Evolutionary conservation across 35 echinoderm and acorn worm species (phyloP).

Genomic region (Heliocidaris tuberculata): DNA sequence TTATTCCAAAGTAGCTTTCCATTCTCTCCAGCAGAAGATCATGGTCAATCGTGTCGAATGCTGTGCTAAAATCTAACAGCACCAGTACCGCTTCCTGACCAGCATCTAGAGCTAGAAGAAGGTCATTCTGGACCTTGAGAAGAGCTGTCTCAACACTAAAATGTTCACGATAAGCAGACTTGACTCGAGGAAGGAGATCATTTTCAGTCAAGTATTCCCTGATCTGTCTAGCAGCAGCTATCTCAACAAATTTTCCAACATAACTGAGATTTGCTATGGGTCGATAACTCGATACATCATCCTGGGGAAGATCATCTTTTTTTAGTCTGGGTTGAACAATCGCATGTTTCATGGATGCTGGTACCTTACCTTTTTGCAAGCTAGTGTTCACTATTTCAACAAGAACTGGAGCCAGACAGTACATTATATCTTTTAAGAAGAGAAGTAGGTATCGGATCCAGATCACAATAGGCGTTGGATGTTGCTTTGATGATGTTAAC

Average conservation of each 20-base stretch:
- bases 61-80: constrained; percentile 52
- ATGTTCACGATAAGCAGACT: constrained; percentile 23
- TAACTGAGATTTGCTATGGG: constrained; percentile 13
- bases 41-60: constrained; percentile 67
- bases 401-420: not conserved
- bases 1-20: constrained; percentile 42
- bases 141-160: constrained; percentile 47
- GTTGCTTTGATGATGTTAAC: constrained; percentile 8
- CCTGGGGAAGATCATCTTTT: not conserved
- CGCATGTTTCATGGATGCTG: constrained; percentile 4
- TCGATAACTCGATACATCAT: not conserved
- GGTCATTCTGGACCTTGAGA: no score
- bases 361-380: not conserved
- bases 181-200: not conserved
- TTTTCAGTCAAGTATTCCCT: not conserved
- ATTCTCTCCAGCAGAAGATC: constrained; percentile 45
- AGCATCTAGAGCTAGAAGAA: not conserved
- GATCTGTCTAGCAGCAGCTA: not conserved
- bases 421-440: constrained; percentile 12
- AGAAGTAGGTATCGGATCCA: not conserved
- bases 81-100: constrained; percentile 50
- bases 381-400: no score
- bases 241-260: not conserved
- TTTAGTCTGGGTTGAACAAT: not conserved
- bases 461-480: constrained; percentile 20